phyloP scores from a whole-genome alignment of 2,888 invertebrate genomes.

The Isoperla grammatica region DNA sequence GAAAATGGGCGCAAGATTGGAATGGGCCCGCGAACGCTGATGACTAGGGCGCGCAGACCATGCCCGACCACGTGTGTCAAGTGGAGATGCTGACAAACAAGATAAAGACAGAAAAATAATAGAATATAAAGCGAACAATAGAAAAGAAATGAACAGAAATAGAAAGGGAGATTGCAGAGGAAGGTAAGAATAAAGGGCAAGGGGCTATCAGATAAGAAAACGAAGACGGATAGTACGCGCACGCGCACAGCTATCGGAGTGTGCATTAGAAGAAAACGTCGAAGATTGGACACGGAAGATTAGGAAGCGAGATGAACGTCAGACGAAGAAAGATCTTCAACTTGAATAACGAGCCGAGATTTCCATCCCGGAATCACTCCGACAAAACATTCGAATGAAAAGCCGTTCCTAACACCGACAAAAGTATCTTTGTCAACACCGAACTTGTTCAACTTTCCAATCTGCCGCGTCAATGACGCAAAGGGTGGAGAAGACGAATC shows the following conservation, averaged over 20 bases:
- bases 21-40: conserved; percentile 18
- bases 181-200: neutral
- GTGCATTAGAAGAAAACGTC: conserved; percentile 18
- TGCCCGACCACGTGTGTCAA: conserved; percentile 12
- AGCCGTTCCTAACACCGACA: conserved; percentile 16
- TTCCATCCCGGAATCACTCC: conserved; percentile 5
- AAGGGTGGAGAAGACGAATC: too few species aligned
- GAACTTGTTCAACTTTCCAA: conserved; percentile 21
- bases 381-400: conserved; percentile 18
- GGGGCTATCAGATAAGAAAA: conserved; percentile 14
- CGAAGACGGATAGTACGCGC: neutral
- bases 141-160: conserved; percentile 15
- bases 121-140: conserved; percentile 18
- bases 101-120: conserved; percentile 17
- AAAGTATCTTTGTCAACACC: conserved; percentile 24
- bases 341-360: conserved; percentile 19
- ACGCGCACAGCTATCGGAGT: conserved; percentile 1
- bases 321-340: conserved; percentile 10
- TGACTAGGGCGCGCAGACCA: conserved; percentile 1
- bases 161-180: neutral
- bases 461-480: neutral
- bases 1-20: conserved; percentile 21
- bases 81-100: conserved; percentile 9
- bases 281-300: conserved; percentile 26
- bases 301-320: conserved; percentile 12